A percentile compares a stretch with the other conserved stretches of the same genome.
Evolutionary conservation across 2,113 vertebrate genomes (phyloP).

Genomic region (Sebastes fasciatus): DNA sequence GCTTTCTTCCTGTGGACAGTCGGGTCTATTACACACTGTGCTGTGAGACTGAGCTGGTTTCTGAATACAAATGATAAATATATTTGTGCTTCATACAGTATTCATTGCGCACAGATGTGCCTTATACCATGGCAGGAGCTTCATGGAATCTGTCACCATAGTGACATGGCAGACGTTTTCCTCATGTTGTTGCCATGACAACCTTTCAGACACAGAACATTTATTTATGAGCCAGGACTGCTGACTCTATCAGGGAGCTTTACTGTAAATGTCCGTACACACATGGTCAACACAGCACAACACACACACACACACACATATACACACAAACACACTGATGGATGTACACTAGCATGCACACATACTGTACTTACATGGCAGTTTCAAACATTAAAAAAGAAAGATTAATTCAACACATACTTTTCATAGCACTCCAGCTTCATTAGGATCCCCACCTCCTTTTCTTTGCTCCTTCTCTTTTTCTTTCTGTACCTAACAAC

Average conservation of each 20-base stretch:
- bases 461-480: constrained; percentile 11
- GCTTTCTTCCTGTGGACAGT: too few relatives aligned
- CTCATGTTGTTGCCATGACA: constrained; percentile 71
- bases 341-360: not conserved
- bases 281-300: not conserved
- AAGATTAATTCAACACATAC: constrained; percentile 13
- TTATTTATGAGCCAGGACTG: constrained; percentile 40
- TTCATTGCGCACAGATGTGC: constrained; percentile 40
- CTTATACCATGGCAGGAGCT: constrained; percentile 21
- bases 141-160: constrained; percentile 72
- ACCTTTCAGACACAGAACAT: constrained; percentile 58
- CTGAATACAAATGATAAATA: not conserved
- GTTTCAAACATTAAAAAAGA: constrained; percentile 4
- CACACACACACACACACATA: constrained; percentile 13
- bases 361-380: not conserved
- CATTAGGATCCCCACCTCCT: constrained; percentile 65
- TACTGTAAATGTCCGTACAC: not conserved
- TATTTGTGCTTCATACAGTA: not conserved
- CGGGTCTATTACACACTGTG: too few relatives aligned
- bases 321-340: not conserved
- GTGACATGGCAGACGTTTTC: constrained; percentile 62
- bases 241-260: constrained; percentile 8
- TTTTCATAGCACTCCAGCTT: constrained; percentile 58
- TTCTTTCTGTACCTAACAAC: constrained; percentile 5
- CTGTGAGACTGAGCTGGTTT: too few relatives aligned